A percentile compares a stretch with the other conserved stretches of the same genome.
phyloP scores from a whole-genome alignment of 2,113 vertebrate genomes.

The Penelope pileata region DNA sequence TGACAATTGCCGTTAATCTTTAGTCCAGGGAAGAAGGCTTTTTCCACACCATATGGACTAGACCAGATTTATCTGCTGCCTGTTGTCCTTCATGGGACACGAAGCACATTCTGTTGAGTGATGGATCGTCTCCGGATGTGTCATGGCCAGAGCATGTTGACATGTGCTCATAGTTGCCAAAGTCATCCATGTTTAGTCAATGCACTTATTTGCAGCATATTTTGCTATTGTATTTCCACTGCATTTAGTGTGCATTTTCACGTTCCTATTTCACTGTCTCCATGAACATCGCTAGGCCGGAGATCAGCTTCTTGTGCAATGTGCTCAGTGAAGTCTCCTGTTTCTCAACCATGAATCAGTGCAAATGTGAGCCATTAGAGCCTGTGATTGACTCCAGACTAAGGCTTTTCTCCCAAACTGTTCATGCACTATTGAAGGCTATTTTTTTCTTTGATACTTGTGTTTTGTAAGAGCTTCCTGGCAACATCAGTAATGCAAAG shows the following conservation, averaged over 20 bases:
- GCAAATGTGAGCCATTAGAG: slow-evolving; percentile 30
- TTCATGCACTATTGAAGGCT: background rate
- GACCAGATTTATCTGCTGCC: slow-evolving; percentile 60
- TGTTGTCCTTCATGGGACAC: slow-evolving; percentile 68
- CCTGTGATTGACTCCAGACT: slow-evolving; percentile 48
- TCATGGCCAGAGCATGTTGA: background rate
- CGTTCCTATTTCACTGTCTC: background rate
- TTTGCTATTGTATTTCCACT: background rate
- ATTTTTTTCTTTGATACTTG: background rate
- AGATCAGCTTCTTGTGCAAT: slow-evolving; percentile 36
- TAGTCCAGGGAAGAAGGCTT: background rate
- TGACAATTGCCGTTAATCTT: slow-evolving; percentile 69
- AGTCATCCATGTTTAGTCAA: background rate
- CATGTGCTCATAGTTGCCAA: background rate
- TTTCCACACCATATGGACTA: slow-evolving; percentile 60
- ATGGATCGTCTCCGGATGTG: slow-evolving; percentile 15
- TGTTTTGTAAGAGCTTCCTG: slow-evolving; percentile 42
- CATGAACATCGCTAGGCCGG: background rate
- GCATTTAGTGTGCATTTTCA: background rate
- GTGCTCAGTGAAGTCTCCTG: background rate
- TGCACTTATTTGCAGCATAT: background rate
- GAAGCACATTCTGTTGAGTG: slow-evolving; percentile 38
- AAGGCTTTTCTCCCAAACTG: background rate
- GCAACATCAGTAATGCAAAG: background rate
- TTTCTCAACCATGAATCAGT: slow-evolving; percentile 28